These are phyloP conservation scores for Zaprionus obscuricornis DNA, from an alignment of 2,888 invertebrate species.

Conservation along the genomic window DNA sequence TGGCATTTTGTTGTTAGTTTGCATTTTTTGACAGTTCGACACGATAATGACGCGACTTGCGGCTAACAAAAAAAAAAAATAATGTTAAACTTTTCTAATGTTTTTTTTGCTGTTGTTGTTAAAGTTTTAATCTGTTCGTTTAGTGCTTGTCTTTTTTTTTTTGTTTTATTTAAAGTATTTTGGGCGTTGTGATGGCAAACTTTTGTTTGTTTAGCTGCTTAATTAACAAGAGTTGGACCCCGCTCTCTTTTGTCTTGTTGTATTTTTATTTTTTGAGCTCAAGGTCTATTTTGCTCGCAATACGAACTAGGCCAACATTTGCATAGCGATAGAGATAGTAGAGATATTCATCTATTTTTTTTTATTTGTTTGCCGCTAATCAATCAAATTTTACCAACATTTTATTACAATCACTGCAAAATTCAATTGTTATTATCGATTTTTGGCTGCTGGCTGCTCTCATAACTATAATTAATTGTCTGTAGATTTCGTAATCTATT, in stretches of 20 bases:
- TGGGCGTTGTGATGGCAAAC: background rate
- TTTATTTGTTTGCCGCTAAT: conserved; percentile 1
- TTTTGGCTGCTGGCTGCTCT: background rate
- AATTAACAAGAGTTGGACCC: conserved; percentile 7
- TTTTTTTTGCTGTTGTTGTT: too few species aligned
- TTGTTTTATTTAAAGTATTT: too few species aligned
- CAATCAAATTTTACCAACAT: conserved; percentile 6
- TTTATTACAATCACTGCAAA: conserved; percentile 11
- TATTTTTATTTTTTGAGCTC: conserved; percentile 17
- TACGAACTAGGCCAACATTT: conserved; percentile 27
- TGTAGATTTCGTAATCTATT: too few species aligned
- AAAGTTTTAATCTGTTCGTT: conserved; percentile 17
- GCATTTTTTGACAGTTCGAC: conserved; percentile 21
- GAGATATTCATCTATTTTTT: conserved; percentile 1
- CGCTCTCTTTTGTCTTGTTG: background rate
- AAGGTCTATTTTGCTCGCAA: conserved; percentile 42
- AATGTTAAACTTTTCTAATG: conserved; percentile 17
- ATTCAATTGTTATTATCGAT: background rate
- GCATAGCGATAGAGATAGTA: too few species aligned
- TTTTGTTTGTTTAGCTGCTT: conserved; percentile 32
- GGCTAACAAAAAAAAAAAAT: too few species aligned
- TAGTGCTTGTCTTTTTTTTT: too few species aligned
- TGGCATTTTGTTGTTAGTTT: conserved; percentile 8
- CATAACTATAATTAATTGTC: too few species aligned
- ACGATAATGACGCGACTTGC: conserved; percentile 16